A percentile compares a stretch with the other conserved stretches of the same genome.
phyloP scores from a whole-genome alignment of 2,888 invertebrate species.

The Litoditis marina region DNA sequence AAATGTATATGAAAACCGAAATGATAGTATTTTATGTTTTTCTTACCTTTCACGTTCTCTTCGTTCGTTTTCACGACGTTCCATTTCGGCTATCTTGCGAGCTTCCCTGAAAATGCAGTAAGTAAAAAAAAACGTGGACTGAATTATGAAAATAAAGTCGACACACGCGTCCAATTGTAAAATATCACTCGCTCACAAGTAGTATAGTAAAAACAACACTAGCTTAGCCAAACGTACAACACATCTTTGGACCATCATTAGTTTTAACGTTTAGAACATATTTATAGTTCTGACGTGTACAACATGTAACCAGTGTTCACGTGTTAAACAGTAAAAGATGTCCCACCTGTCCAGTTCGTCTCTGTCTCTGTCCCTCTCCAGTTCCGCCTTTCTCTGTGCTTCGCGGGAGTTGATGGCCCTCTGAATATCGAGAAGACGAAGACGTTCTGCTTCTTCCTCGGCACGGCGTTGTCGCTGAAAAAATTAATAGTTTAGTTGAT shows the following conservation, averaged over 20 bases:
- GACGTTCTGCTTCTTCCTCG: slow-evolving; percentile 52
- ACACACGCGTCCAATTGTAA: no score
- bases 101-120: slow-evolving; percentile 23
- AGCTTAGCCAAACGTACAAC: no score
- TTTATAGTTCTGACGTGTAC: no score
- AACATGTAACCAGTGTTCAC: no score
- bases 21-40: background rate
- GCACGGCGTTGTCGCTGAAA: slow-evolving; percentile 39
- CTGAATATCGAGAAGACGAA: slow-evolving; percentile 48
- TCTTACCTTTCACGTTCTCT: slow-evolving; percentile 46
- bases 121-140: background rate
- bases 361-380: slow-evolving; percentile 43
- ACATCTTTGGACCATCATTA: no score
- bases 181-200: no score
- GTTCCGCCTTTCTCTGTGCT: slow-evolving; percentile 35
- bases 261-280: no score
- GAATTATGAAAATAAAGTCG: no score
- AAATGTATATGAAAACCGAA: no score
- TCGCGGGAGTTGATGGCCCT: slow-evolving; percentile 30
- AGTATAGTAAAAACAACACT: no score
- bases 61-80: slow-evolving; percentile 50
- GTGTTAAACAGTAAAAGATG: no score
- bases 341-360: slow-evolving; percentile 42
- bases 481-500: no score
- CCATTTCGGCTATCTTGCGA: slow-evolving; percentile 45